Conservation (phyloP, 2,797 vertebrate genomes). For the Rhynchotus rufescens region DNA sequence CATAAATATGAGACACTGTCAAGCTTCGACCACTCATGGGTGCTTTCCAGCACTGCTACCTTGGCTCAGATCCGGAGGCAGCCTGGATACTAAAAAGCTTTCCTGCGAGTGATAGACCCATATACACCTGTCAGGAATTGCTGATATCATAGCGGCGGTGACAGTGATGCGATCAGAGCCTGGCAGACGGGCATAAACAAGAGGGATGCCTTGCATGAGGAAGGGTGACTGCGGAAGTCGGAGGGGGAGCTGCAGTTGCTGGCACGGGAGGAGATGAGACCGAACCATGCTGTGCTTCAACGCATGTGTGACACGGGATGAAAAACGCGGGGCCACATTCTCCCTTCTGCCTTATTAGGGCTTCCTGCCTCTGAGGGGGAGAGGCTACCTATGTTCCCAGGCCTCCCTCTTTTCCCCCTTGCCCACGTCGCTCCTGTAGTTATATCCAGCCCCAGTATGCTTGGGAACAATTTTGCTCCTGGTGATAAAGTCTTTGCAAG, state of each 20-base stretch:
- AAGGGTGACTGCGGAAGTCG: background rate
- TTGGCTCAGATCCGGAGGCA: background rate
- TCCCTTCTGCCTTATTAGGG: background rate
- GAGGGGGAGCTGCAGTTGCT: background rate
- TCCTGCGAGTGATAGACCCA: slow-evolving; percentile 31
- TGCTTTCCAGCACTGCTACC: background rate
- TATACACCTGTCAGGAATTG: slow-evolving; percentile 29
- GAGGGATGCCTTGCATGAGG: background rate
- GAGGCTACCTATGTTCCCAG: background rate
- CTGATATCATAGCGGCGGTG: slow-evolving; percentile 16
- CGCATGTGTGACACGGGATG: background rate
- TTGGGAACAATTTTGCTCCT: background rate
- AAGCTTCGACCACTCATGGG: background rate
- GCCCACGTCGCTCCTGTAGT: background rate
- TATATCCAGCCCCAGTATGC: background rate
- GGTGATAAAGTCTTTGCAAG: background rate
- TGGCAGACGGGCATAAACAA: slow-evolving; percentile 21
- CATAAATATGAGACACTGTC: background rate
- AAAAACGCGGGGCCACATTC: background rate
- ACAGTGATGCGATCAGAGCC: slow-evolving; percentile 51
- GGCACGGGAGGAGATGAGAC: fast-evolving
- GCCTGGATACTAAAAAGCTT: slow-evolving; percentile 43
- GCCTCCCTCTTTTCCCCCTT: background rate
- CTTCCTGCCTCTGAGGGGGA: background rate
- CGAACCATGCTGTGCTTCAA: background rate